A percentile compares a stretch with the other conserved stretches of the same genome.
Conservation (phyloP, 2,113 vertebrate genomes). For the Panurus biarmicus region DNA sequence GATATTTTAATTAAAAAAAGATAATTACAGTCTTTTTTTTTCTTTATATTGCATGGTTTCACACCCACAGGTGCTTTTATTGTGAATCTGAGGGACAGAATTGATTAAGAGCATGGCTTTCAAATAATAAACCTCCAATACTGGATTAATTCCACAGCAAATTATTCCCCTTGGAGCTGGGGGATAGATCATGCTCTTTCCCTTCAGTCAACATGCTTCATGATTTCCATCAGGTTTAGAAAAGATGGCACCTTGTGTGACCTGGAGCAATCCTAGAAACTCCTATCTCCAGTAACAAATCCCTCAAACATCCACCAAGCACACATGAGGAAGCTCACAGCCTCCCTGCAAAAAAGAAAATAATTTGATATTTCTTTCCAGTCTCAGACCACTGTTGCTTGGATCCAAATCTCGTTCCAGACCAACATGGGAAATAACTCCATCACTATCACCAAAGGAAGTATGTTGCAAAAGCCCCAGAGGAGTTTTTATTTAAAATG, state of each 20-base stretch:
- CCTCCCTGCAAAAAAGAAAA: neutral
- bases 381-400: neutral
- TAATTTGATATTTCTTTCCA: neutral
- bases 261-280: neutral
- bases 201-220: neutral
- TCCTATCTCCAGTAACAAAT: neutral
- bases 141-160: neutral
- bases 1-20: conserved; percentile 3
- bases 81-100: neutral
- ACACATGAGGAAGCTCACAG: neutral
- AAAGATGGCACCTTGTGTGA: neutral
- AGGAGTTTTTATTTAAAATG: conserved; percentile 58
- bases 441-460: neutral
- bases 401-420: neutral
- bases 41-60: neutral
- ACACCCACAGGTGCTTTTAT: neutral
- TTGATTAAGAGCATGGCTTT: neutral
- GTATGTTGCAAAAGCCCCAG: conserved; percentile 53
- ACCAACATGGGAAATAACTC: neutral
- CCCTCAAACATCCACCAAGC: neutral
- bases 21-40: neutral
- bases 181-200: neutral
- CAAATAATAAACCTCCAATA: neutral
- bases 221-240: neutral
- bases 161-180: neutral